These are phyloP conservation scores for Phylloscopus trochiloides DNA, from an alignment of 2,113 vertebrate species.

Conservation along the genomic window DNA sequence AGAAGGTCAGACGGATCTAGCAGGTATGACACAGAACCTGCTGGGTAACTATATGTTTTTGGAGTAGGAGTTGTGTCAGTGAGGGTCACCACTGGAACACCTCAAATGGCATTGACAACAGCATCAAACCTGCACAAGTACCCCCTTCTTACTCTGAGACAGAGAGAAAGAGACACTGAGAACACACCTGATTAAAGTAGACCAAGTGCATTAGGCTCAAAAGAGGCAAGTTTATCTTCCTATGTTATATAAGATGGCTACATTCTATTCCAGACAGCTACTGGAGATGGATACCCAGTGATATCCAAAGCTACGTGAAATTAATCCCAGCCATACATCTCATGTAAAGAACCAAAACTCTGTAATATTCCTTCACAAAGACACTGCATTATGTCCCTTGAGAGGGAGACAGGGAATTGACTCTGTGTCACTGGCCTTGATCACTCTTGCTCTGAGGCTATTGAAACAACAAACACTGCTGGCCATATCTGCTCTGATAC, in stretches of 20 bases:
- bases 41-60: not conserved
- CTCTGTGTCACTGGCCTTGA: constrained; percentile 41
- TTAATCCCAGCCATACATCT: not conserved
- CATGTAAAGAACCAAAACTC: not conserved
- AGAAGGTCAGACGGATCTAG: not conserved
- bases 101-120: not conserved
- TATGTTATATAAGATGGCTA: not conserved
- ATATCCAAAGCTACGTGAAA: not conserved
- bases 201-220: not conserved
- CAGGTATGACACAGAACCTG: not conserved
- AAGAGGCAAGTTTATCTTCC: not conserved
- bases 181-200: not conserved
- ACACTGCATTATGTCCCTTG: not conserved
- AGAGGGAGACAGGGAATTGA: not conserved
- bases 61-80: not conserved
- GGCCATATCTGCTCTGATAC: constrained; percentile 31
- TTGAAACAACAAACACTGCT: constrained; percentile 40
- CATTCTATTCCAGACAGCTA: not conserved
- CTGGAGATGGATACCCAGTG: not conserved
- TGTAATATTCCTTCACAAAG: not conserved
- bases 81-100: not conserved
- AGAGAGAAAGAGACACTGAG: not conserved
- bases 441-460: constrained; percentile 6
- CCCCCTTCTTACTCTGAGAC: not conserved
- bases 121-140: not conserved